Conservation (phyloP, 1,140 invertebrate species). For the Lepidurus couesii region DNA sequence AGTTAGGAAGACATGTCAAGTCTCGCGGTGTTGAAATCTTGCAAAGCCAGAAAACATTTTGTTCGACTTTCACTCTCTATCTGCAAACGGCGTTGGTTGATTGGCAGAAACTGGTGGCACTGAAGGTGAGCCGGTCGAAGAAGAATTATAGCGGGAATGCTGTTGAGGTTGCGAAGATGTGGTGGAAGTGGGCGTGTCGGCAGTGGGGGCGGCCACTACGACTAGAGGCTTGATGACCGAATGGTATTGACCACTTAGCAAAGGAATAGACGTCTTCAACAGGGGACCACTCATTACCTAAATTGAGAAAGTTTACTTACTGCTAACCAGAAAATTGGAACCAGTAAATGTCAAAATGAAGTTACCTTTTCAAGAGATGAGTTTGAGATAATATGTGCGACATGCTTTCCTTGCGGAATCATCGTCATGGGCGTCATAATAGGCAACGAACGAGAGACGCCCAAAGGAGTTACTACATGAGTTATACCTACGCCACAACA, state of each 20-base stretch:
- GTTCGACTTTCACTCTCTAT: neutral
- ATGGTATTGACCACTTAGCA: constrained; percentile 31
- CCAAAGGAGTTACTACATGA: constrained; percentile 31
- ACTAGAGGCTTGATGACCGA: constrained; percentile 32
- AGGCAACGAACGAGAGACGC: constrained; percentile 31
- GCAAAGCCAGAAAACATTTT: neutral
- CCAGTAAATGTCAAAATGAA: neutral
- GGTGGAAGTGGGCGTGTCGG: constrained; percentile 19
- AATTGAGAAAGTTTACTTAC: neutral
- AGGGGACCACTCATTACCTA: constrained; percentile 27
- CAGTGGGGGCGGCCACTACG: constrained; percentile 30
- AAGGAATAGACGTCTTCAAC: constrained; percentile 31
- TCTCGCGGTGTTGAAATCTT: neutral
- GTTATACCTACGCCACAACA: constrained; percentile 6
- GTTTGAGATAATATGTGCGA: constrained; percentile 33
- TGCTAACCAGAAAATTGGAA: neutral
- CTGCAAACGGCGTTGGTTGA: neutral
- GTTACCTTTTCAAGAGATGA: constrained; percentile 31
- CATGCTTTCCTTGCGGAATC: constrained; percentile 29
- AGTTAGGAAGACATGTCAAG: neutral
- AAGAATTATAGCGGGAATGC: constrained; percentile 2
- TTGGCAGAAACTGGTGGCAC: neutral
- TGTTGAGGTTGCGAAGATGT: constrained; percentile 4
- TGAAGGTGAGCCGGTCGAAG: neutral
- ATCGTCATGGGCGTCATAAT: constrained; percentile 31